Evolutionary conservation across 2,888 invertebrate species (phyloP), one percentile per base, ranked within the genome.

Genomic region (Ophion slaviceki): DNA sequence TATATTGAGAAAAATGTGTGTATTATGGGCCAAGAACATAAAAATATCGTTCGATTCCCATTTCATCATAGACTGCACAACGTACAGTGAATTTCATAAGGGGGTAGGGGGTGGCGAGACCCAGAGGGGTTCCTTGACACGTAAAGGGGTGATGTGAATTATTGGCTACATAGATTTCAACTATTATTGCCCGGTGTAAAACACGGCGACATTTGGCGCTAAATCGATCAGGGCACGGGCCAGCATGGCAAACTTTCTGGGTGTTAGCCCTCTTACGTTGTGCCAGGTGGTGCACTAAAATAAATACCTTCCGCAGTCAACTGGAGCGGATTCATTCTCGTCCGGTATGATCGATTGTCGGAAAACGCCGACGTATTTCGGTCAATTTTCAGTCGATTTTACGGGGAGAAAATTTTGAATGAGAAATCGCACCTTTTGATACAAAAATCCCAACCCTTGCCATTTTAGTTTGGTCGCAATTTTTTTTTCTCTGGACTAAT

Each of bases 111-210:
- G 40, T 53, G 83, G 62, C 36, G 79, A 74, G 80, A 66, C 36
- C 67, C 53, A 4, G 17, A 53, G 70, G 77, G 74, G 75, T 83
- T 86, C 86, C 87, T 86, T 74, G 85, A 83, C 84, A 79, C 78
- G 88, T 84, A 88, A 91, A 90, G 91, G 92, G 93, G 91, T 92
- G 93, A 90, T 91, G 87, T 93, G 93, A 94, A 93, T 93, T 94
- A 94, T 94, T 92, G 92, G 90, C 93, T 93, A 93, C 93, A 93
- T 93, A 93, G 92, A 93, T 94, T 94, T 92, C 93, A 91, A 93
- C 93, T 93, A 94, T 94, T 94, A 94, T 94, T 94, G 91, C 91
- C 91, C 90, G 92, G 93, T 94, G 94, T 94, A 93, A 94, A 94
- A 93, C 94, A 94, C 91, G 93, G 93, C 91, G 92, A 93, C 94